These are phyloP conservation scores for Mionectes macconnelli DNA, from an alignment of 2,113 vertebrate species.

Conservation along the genomic window DNA sequence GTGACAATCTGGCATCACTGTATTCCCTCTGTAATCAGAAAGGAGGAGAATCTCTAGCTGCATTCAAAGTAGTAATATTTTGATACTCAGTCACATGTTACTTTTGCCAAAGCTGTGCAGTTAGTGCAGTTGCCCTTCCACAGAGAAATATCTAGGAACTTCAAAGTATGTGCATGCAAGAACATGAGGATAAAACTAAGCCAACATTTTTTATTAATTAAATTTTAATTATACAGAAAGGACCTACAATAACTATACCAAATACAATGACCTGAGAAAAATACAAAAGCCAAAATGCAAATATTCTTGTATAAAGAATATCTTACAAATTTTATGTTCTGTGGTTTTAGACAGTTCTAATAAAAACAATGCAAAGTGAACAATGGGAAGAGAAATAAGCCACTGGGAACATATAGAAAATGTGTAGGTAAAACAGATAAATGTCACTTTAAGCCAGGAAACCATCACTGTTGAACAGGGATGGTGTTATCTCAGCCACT, in stretches of 20 bases:
- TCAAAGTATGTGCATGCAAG: background rate
- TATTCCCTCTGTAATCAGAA: background rate
- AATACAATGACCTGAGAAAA: background rate
- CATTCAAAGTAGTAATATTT: background rate
- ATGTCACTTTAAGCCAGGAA: background rate
- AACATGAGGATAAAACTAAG: background rate
- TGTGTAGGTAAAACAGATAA: background rate
- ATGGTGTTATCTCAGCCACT: rapidly evolving
- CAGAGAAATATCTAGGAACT: background rate
- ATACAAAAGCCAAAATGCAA: background rate
- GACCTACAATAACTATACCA: background rate
- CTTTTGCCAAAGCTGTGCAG: background rate
- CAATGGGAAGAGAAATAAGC: background rate
- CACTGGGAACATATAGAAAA: background rate
- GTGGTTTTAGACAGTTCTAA: background rate
- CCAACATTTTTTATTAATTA: background rate
- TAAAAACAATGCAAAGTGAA: background rate
- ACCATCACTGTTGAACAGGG: background rate
- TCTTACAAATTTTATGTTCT: background rate
- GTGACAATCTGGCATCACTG: background rate
- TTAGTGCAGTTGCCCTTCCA: background rate
- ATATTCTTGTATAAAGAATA: background rate
- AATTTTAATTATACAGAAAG: background rate
- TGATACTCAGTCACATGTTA: background rate
- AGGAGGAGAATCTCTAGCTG: background rate